A percentile compares a stretch with the other conserved stretches of the same genome.
Evolutionary conservation across 92 coral and sea anemone genomes (phyloP).

Genomic region (Pocillopora meandrina): DNA sequence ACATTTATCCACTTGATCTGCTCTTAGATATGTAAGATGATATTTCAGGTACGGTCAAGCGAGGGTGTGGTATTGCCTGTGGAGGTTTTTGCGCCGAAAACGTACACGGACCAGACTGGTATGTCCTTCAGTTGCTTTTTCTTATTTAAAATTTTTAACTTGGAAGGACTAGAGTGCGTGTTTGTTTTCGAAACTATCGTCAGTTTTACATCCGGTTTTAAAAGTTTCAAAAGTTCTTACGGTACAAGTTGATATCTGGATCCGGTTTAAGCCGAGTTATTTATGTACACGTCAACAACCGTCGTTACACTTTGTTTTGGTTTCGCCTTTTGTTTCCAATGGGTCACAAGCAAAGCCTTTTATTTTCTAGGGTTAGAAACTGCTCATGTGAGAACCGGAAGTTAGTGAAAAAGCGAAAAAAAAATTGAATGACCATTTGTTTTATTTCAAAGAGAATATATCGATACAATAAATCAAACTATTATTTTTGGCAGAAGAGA

Average conservation of each 20-base stretch:
- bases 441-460: too few relatives aligned
- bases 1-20: neutral
- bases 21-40: neutral
- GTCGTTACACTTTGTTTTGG: neutral
- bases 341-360: neutral
- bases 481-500: too few relatives aligned
- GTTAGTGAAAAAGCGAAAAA: too few relatives aligned
- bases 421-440: too few relatives aligned
- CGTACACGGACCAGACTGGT: neutral
- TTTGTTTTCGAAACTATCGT: neutral
- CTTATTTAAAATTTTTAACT: neutral
- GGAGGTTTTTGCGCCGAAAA: neutral
- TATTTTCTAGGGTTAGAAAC: too few relatives aligned
- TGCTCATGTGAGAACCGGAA: too few relatives aligned
- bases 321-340: neutral
- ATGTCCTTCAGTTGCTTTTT: neutral
- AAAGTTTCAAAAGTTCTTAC: neutral
- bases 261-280: neutral
- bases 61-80: neutral
- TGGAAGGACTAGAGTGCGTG: neutral
- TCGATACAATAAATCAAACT: too few relatives aligned
- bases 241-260: neutral
- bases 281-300: constrained; percentile 16
- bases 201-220: neutral
- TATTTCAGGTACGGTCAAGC: neutral